Evolutionary conservation across 2,113 vertebrate genomes (phyloP).

Genomic region (Epinephelus moara): DNA sequence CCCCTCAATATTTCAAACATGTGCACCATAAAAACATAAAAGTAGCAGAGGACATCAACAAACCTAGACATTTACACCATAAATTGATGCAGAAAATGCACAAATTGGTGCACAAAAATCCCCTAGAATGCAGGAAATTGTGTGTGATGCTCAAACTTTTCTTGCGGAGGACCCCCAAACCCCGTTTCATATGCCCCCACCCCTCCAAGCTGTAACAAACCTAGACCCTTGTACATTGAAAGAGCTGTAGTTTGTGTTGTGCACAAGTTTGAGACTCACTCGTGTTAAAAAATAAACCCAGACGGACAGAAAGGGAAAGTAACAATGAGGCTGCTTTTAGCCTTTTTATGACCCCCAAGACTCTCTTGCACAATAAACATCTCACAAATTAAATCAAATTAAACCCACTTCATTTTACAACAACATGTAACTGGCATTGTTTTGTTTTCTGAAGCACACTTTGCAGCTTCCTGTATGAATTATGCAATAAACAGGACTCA

Average conservation of each 20-base stretch:
- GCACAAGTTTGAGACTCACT: background rate
- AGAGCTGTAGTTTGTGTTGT: background rate
- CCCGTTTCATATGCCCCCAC: too few relatives aligned
- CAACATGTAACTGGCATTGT: background rate
- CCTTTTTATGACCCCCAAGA: constrained; percentile 29
- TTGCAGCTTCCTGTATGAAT: background rate
- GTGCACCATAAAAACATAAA: too few relatives aligned
- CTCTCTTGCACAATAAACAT: constrained; percentile 7
- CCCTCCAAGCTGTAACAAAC: too few relatives aligned
- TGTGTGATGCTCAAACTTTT: too few relatives aligned
- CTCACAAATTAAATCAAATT: background rate
- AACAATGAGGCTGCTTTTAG: constrained; percentile 34
- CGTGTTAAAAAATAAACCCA: background rate
- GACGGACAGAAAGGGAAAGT: background rate
- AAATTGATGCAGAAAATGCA: too few relatives aligned
- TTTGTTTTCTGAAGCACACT: background rate
- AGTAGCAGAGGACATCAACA: too few relatives aligned
- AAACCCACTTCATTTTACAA: background rate
- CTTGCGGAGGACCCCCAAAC: too few relatives aligned
- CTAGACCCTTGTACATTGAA: too few relatives aligned
- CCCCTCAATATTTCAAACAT: too few relatives aligned
- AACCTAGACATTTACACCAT: too few relatives aligned
- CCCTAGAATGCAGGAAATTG: too few relatives aligned
- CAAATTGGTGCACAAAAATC: too few relatives aligned
- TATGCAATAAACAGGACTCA: background rate